phyloP scores from a whole-genome alignment of 2,113 vertebrate genomes.

The Leuciscus idus region DNA sequence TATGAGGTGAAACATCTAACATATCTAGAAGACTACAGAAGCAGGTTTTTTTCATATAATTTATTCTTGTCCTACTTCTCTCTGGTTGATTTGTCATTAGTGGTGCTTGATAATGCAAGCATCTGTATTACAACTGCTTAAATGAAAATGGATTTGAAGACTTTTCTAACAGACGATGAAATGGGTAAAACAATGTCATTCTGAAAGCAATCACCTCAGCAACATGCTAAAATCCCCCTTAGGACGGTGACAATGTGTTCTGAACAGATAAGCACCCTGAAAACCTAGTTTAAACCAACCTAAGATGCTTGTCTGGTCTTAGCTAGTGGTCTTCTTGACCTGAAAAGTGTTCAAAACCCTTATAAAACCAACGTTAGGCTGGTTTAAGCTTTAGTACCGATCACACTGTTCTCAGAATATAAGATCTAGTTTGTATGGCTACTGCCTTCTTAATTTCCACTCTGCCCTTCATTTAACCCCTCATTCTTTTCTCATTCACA shows the following conservation, averaged over 20 bases:
- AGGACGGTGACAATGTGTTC: too few species aligned
- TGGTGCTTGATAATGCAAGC: not conserved
- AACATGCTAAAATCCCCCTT: too few species aligned
- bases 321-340: not conserved
- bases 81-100: not conserved
- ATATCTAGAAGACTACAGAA: not conserved
- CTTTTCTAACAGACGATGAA: not conserved
- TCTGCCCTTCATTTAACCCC: constrained; percentile 7
- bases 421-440: not conserved
- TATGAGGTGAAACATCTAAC: not conserved
- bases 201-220: too few species aligned
- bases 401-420: not conserved
- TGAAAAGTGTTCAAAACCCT: not conserved
- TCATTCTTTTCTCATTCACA: not conserved
- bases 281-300: not conserved
- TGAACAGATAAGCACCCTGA: not conserved
- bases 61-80: not conserved
- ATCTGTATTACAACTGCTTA: too few species aligned
- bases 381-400: not conserved
- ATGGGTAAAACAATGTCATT: not conserved
- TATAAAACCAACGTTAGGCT: not conserved
- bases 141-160: not conserved
- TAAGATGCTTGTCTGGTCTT: not conserved
- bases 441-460: not conserved
- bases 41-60: not conserved